Percentiles rank a stretch among this genome's conserved stretches.
These are phyloP conservation scores for Montifringilla adamsi DNA, from an alignment of 2,113 vertebrate species.

Conservation along the genomic window DNA sequence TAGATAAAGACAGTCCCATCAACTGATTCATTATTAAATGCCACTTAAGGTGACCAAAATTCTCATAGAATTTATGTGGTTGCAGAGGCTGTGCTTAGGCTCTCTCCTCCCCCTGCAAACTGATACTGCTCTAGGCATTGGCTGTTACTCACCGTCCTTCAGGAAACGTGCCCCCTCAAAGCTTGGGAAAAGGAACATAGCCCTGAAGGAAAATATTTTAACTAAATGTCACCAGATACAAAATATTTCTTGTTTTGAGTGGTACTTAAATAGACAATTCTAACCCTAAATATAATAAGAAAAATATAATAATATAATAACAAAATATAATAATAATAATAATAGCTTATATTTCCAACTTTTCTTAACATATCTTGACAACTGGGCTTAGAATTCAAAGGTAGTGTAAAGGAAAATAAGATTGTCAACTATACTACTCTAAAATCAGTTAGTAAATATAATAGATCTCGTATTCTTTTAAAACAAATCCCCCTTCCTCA, in stretches of 20 bases:
- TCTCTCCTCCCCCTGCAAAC: not conserved
- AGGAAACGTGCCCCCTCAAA: not conserved
- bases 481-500: not conserved
- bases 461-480: not conserved
- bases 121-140: not conserved
- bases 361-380: not conserved
- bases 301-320: not conserved
- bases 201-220: not conserved
- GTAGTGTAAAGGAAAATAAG: not conserved
- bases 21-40: not conserved
- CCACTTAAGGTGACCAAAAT: not conserved
- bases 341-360: not conserved
- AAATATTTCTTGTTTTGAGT: not conserved
- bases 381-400: not conserved
- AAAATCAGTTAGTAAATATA: not conserved
- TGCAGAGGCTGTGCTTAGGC: not conserved
- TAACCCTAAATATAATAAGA: not conserved
- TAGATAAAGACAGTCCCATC: not conserved
- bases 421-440: not conserved
- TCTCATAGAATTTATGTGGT: not conserved
- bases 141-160: not conserved
- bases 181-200: not conserved
- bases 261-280: not conserved
- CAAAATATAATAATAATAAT: not conserved
- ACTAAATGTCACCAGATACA: not conserved